Evolutionary conservation across 37 sponge, comb jelly and placozoan genomes (phyloP).

Genomic region (Mnemiopsis leidyi): DNA sequence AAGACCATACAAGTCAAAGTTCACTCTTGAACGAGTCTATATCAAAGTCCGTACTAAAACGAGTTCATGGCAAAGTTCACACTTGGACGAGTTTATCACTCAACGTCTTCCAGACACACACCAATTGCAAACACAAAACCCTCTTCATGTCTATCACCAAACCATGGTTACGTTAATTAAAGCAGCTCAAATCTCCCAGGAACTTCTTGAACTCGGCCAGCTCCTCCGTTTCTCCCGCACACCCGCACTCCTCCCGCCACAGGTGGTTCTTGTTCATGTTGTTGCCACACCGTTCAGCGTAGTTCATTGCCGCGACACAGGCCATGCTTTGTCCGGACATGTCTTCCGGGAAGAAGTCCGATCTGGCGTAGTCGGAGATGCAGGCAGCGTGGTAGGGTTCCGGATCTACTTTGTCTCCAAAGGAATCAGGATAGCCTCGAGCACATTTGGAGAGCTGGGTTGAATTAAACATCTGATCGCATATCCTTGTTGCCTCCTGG

Average conservation of each 20-base stretch:
- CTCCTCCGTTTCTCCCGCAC: not conserved
- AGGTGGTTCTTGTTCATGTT: not conserved
- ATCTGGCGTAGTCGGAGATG: not conserved
- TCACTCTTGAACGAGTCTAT: too few relatives aligned
- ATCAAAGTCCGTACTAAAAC: too few relatives aligned
- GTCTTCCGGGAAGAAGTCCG: not conserved
- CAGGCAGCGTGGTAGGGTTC: constrained; percentile 2
- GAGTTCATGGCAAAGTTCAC: too few relatives aligned
- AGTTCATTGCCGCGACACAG: constrained; percentile 3
- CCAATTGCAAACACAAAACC: too few relatives aligned
- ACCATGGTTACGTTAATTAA: too few relatives aligned
- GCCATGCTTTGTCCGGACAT: not conserved
- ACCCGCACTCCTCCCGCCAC: not conserved
- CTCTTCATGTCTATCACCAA: too few relatives aligned
- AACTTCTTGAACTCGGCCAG: not conserved
- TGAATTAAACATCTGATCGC: not conserved
- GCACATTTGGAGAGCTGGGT: not conserved
- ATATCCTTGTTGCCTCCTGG: not conserved
- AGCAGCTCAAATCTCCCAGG: not conserved
- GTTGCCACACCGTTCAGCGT: constrained; percentile 25
- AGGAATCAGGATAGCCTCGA: not conserved
- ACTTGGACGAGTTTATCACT: too few relatives aligned
- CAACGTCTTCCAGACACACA: too few relatives aligned
- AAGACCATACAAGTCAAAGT: too few relatives aligned
- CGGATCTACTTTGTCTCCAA: not conserved